Evolutionary conservation across 2,113 vertebrate genomes (phyloP).

Genomic region (Camarhynchus parvulus): DNA sequence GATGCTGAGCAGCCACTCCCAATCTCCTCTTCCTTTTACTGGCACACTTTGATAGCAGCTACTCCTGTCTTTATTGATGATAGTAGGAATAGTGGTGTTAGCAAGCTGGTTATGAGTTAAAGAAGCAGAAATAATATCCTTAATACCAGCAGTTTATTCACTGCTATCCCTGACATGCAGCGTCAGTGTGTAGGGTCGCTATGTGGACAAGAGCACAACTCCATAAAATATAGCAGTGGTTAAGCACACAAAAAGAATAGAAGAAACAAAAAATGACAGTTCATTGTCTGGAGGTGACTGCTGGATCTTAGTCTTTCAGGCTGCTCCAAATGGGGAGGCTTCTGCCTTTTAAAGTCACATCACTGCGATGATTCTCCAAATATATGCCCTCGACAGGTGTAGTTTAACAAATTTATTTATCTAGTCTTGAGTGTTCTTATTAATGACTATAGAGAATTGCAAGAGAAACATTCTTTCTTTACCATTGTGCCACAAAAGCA

Average conservation of each 20-base stretch:
- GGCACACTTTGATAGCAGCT: background rate
- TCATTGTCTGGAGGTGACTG: background rate
- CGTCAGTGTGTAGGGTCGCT: background rate
- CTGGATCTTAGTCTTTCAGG: background rate
- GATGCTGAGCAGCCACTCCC: background rate
- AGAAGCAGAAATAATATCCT: background rate
- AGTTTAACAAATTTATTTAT: background rate
- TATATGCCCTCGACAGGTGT: fast-evolving
- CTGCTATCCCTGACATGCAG: too few species aligned
- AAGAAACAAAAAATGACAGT: background rate
- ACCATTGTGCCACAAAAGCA: background rate
- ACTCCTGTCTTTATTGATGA: background rate
- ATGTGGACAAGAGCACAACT: fast-evolving
- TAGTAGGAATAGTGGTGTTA: background rate
- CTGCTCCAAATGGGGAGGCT: background rate
- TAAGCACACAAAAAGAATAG: background rate
- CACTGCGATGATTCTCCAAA: background rate
- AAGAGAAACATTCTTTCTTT: background rate
- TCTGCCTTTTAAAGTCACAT: background rate
- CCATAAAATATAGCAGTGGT: background rate
- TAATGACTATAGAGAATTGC: background rate
- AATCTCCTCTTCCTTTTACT: background rate
- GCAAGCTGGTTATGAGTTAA: background rate
- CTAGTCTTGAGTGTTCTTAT: background rate
- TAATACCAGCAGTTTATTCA: background rate